These are phyloP conservation scores for Melierax canorus DNA, from an alignment of 2,113 vertebrate genomes.

Conservation along the genomic window DNA sequence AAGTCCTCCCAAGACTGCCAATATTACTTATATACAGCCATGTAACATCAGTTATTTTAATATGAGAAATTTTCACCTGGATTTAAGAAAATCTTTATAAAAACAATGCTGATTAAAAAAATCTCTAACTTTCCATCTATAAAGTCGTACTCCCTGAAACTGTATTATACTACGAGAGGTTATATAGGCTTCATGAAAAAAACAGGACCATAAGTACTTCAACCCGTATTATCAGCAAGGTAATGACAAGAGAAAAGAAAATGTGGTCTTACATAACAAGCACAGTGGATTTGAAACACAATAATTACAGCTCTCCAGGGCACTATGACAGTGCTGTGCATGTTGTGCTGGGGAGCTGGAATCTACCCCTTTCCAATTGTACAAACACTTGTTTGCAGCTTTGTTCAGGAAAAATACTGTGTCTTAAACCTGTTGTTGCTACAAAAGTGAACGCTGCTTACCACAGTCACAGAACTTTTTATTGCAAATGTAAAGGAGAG, in stretches of 20 bases:
- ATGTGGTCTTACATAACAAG: not conserved
- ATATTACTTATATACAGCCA: not conserved
- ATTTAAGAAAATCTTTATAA: not conserved
- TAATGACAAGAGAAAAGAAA: not conserved
- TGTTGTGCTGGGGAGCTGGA: not conserved
- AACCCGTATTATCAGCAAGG: not conserved
- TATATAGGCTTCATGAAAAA: not conserved
- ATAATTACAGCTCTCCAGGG: not conserved
- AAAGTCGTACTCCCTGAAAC: not conserved
- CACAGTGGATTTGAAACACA: not conserved
- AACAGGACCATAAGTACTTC: not conserved
- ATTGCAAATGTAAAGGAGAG: not conserved
- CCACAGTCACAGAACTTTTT: not conserved
- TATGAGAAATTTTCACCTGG: not conserved
- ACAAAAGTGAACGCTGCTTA: not conserved
- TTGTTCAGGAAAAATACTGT: not conserved
- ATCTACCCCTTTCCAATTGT: not conserved
- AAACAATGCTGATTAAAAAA: not conserved
- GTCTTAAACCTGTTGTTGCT: not conserved
- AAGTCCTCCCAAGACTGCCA: not conserved
- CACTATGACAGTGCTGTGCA: not conserved
- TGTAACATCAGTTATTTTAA: not conserved
- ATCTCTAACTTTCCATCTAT: not conserved
- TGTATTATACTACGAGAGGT: not conserved
- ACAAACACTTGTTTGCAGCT: not conserved